These are phyloP conservation scores for Erythrocercus mccallii DNA, from an alignment of 2,113 vertebrate genomes.

Conservation along the genomic window DNA sequence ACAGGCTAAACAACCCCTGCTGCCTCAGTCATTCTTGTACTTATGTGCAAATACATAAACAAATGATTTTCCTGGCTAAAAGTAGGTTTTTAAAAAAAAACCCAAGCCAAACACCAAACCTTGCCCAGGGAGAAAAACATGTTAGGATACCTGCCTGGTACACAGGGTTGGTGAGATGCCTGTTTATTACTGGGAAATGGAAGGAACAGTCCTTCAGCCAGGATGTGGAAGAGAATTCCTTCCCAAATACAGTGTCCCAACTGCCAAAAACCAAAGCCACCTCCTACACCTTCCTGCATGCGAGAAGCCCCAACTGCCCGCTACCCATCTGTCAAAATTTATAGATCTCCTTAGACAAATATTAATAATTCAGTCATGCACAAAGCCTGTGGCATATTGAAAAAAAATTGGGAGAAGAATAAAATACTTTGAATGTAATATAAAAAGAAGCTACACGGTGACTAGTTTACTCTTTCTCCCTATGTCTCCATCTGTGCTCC, in stretches of 20 bases:
- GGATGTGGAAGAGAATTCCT: neutral
- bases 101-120: neutral
- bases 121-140: neutral
- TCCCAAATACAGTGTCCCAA: neutral
- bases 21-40: neutral
- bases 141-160: neutral
- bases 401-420: neutral
- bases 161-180: neutral
- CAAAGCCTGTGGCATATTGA: neutral
- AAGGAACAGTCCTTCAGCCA: neutral
- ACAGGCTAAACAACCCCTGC: neutral
- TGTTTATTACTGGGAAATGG: neutral
- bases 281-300: constrained; percentile 28
- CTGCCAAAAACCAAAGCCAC: constrained; percentile 26
- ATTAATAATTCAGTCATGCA: neutral
- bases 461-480: neutral
- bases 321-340: constrained; percentile 32
- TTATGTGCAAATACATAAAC: neutral
- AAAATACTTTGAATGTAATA: neutral
- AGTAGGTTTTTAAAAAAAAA: neutral
- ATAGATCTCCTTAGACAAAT: neutral
- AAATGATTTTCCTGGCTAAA: neutral
- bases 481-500: neutral
- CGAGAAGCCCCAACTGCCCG: neutral
- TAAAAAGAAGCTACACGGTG: neutral